Conservation (phyloP, 2,797 vertebrate genomes). For the Peromyscus eremicus region DNA sequence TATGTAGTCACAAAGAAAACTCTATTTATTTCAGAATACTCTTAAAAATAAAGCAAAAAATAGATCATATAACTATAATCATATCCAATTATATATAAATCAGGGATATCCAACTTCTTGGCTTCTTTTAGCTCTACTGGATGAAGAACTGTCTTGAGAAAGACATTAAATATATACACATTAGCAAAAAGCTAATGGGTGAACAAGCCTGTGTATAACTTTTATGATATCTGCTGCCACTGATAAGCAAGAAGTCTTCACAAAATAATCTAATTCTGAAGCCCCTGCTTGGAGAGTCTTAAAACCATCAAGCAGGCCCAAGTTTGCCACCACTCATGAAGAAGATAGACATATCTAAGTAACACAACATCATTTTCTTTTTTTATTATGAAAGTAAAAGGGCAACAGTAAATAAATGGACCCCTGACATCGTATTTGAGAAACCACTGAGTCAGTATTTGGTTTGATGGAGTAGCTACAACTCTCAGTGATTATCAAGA, state of each 20-base stretch:
- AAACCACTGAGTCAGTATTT: neutral
- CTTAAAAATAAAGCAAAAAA: slow-evolving; percentile 23
- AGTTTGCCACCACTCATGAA: neutral
- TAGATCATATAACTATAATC: neutral
- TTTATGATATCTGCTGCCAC: neutral
- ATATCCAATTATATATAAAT: neutral
- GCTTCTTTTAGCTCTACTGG: neutral
- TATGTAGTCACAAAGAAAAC: neutral
- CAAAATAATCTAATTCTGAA: neutral
- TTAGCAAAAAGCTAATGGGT: neutral
- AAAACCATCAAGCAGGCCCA: no score
- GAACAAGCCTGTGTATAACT: neutral
- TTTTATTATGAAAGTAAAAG: neutral
- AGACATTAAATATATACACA: neutral
- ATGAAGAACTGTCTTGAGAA: neutral
- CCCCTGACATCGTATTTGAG: neutral
- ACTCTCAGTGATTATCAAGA: neutral
- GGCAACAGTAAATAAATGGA: no score
- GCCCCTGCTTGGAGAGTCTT: neutral
- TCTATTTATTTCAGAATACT: neutral
- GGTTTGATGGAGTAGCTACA: neutral
- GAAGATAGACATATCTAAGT: neutral
- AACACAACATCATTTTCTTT: neutral
- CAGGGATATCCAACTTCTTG: neutral
- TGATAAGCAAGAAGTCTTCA: neutral